Base-by-base conservation (phyloP, 2,888 invertebrate genomes). In the Nomada goodeniana region DNA sequence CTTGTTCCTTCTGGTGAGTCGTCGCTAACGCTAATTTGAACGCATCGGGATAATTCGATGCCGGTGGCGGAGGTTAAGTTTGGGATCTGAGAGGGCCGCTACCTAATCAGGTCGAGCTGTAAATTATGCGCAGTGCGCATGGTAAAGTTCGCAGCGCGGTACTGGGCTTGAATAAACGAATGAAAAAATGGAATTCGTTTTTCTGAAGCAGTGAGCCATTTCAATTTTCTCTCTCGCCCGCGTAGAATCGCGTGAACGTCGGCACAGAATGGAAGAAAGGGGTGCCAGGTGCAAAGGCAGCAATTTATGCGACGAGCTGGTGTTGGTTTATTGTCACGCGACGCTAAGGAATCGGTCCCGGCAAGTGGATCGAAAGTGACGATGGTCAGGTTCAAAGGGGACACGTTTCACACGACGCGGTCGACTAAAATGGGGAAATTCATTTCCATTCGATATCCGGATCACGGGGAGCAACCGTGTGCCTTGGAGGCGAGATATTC, bases 371-470 rank as follows among this genome's bases (percentile, higher is more conserved):
- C 44, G 29, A 55, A 53, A 71, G 47, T 29, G 42, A 20, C 42
- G 52, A 50, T 47, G 42, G 64, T 26, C 57, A 47, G 52, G 76
- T 80, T 83, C 84, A 83, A 85, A 82, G 60, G 52, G 52, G 59
- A 75, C 61, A 29, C 63, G 64, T 74, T 80, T 77, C 76, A 57
- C 72, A 71, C 71, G 73, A 20, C 55, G 60, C 36, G 44, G 72
- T 55, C 69, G 63, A 71, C 74, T 76, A 72, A 75, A 78, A 65
- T 69, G 68, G 42, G 60, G 82, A 86, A 86, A 84, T 87, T 88
- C 88, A 86, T 87, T 87, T 87, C 88, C 86, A 87, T 83, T 86
- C 80, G 85, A 84, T 87, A 86, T 86, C 82, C 75, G 76, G 80
- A 50, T 57, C 61, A 63, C 47, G 47, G 36, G 47, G 13, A 63